Conservation (phyloP, 2,113 vertebrate species). For the Cairina moschata region DNA sequence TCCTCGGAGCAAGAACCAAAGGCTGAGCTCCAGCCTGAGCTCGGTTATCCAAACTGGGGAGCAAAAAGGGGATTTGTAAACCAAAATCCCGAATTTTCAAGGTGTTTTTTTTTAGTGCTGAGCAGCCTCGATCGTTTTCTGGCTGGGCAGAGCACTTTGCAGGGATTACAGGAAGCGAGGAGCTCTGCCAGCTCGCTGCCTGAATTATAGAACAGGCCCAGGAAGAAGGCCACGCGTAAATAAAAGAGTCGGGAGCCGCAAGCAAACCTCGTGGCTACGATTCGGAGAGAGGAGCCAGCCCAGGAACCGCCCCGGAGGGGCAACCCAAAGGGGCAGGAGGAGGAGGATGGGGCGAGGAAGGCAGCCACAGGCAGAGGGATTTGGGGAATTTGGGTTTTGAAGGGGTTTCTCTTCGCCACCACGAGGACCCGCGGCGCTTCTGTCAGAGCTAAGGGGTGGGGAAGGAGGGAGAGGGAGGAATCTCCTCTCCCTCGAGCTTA, state of each 20-base stretch:
- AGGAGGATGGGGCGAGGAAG: rapidly evolving
- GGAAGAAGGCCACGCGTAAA: neutral
- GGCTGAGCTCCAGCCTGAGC: neutral
- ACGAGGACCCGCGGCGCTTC: neutral
- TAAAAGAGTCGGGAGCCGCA: neutral
- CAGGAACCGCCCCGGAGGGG: neutral
- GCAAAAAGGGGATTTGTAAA: neutral
- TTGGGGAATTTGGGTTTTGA: neutral
- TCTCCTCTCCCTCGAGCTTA: neutral
- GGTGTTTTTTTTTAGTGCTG: neutral
- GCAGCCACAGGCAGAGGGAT: neutral
- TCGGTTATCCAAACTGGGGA: neutral
- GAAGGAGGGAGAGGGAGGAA: neutral
- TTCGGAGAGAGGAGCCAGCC: neutral
- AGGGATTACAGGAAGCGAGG: neutral
- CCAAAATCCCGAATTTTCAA: neutral
- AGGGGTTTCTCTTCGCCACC: neutral
- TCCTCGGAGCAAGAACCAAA: neutral
- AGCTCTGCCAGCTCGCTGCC: neutral
- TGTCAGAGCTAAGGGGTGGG: neutral
- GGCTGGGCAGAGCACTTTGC: neutral
- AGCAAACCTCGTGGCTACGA: rapidly evolving
- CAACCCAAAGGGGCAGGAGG: neutral
- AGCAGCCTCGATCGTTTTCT: neutral
- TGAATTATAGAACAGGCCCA: neutral